phyloP scores from a whole-genome alignment of 2,888 invertebrate genomes.

The Cheilosia impressa region DNA sequence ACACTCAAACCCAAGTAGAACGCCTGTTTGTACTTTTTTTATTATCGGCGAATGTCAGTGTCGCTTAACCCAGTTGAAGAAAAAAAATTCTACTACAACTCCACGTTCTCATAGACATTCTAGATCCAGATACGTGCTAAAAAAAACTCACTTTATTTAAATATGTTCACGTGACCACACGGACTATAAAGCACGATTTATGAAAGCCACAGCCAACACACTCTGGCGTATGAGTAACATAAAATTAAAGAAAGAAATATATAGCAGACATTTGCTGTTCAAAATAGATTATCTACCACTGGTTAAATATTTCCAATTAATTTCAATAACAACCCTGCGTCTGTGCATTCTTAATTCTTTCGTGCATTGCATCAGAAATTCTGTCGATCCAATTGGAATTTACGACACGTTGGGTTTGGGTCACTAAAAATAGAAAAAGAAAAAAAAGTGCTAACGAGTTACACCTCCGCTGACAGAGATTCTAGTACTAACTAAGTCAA shows the following conservation, averaged over 20 bases:
- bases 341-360: conserved; percentile 63
- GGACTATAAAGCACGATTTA: conserved; percentile 36
- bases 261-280: conserved; percentile 33
- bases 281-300: conserved; percentile 32
- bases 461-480: conserved; percentile 33
- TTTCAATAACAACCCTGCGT: conserved; percentile 54
- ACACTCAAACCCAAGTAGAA: neutral
- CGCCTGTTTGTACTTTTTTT: no score
- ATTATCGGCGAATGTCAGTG: conserved; percentile 53
- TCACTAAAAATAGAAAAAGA: conserved; percentile 21
- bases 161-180: conserved; percentile 43
- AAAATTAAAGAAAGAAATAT: conserved; percentile 24
- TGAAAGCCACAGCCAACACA: conserved; percentile 12
- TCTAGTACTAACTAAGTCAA: conserved; percentile 60
- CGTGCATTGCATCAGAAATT: conserved; percentile 53
- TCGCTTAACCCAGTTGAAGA: conserved; percentile 52
- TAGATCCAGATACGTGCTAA: conserved; percentile 37
- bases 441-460: neutral
- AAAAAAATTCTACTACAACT: conserved; percentile 25
- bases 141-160: conserved; percentile 29
- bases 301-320: conserved; percentile 60
- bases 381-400: conserved; percentile 7
- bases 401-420: neutral
- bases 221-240: conserved; percentile 53
- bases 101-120: conserved; percentile 43